Base-by-base conservation (phyloP, 2,888 invertebrate species). In the Disparrhopalites patrizii region DNA sequence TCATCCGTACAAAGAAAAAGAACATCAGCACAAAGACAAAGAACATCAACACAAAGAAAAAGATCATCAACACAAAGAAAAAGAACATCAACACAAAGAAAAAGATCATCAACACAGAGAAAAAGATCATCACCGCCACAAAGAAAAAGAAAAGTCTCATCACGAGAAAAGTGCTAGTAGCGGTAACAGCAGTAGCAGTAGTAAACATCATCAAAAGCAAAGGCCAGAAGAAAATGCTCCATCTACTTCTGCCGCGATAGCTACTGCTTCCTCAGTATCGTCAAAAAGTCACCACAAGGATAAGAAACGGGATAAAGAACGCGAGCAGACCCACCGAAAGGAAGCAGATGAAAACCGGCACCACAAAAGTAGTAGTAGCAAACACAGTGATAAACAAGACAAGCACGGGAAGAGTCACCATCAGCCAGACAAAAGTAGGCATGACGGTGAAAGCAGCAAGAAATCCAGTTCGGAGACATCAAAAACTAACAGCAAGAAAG, bases 271-370 rank as follows among this genome's bases (percentile, higher is more conserved):
- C n/a, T n/a, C n/a, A n/a, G n/a, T n/a, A n/a, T n/a, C n/a, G n/a
- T n/a, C n/a, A n/a, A n/a, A n/a, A n/a, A n/a, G n/a, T n/a, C n/a
- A n/a, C n/a, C 25, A 20, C 23, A 47, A n/a, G 23, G 23, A 47
- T 30, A 27, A 30, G 13, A 62, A 66, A 57, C 33, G 58, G 28
- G 36, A 62, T 40, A 70, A 58, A 60, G 68, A 69, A 30, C 18
- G 54, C 23, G 23, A 50, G 28, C 30, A 33, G 31, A 51, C 52
- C 3, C 31, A 62, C 23, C 54, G 54, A 30, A n/a, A 38, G 27
- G 51, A 62, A 33, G 50, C 23, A 52, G 54, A 65, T 36, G 57
- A 65, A 30, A 33, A 33, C 28, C 50, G 38, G 51, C 7, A 57
- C 36, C 33, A 65, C n/a, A 50, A 50, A 25, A 31, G 64, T 23